Evolutionary conservation across 2,113 vertebrate species (phyloP), one percentile per base, ranked within the genome.

Genomic region (Gracilinanus agilis): DNA sequence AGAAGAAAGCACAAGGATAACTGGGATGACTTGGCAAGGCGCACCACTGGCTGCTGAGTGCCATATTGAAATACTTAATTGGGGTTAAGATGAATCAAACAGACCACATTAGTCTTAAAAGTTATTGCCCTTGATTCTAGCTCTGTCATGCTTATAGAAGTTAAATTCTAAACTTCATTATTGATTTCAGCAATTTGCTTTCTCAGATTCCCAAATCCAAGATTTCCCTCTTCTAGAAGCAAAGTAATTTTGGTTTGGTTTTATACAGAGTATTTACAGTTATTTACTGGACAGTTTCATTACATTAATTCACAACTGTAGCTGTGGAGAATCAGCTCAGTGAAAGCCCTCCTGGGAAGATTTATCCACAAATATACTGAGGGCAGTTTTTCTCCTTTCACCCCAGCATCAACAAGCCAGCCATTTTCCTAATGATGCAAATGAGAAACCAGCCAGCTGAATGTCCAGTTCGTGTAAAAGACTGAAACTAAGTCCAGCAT

Each of bases 111-210:
- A 53, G 94, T 92, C 56, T 96, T 55, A 96, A 92, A 91, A 91
- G 88, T 92, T 95, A 91, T 94, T 91, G 8, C 49, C 54, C 92
- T 92, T 96, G 95, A 95, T 95, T 97, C 93, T 34, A 94, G 91
- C 55, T 92, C 93, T 92, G 92, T 91, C 96, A 89, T 93, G 83
- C 92, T 90, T 56, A 67, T 53, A 75, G 90, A 92, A 95, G 90
- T 94, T 94, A 97, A 94, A 90, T 96, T 90, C 96, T 96, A 93
- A 96, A 95, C 94, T 95, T 96, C 91, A 95, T 95, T 67, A 94
- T 61, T 90, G 90, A 91, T 91, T 96, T 58, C 54, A 91, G 92
- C 67, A 21, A 40, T 92, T 95, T 93, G 54, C 95, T 95, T 94
- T 94, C 93, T 90, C 7, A 21, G 54, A 94, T 91, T 97, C 24